Evolutionary conservation across 2,113 vertebrate species (phyloP).

Genomic region (Hepsetus odoe): DNA sequence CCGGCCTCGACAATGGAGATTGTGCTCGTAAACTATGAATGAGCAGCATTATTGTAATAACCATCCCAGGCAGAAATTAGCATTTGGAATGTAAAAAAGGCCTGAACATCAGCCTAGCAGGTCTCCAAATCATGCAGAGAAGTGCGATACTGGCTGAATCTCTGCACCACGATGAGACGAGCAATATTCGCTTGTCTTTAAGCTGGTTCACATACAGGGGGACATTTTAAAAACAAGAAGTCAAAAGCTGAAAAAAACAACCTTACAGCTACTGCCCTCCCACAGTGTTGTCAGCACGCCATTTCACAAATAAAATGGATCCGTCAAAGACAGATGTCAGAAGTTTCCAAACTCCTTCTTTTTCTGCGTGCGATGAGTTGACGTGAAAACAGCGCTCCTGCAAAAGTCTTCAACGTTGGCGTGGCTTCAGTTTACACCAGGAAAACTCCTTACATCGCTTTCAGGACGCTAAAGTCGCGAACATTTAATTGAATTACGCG

Average conservation of each 20-base stretch:
- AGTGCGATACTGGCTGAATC: neutral
- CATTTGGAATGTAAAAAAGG: constrained; percentile 18
- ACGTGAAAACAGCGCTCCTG: neutral
- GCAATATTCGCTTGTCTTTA: neutral
- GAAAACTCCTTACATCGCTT: too few species aligned
- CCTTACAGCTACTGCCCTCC: neutral
- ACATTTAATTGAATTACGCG: neutral
- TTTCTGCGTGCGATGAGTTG: neutral
- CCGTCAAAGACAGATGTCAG: constrained; percentile 12
- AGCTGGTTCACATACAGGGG: neutral
- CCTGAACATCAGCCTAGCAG: constrained; percentile 16
- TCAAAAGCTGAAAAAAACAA: constrained; percentile 4
- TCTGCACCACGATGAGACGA: neutral
- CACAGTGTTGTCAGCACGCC: neutral
- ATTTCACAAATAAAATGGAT: constrained; percentile 25
- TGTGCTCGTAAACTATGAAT: constrained; percentile 47
- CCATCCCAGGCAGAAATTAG: constrained; percentile 40
- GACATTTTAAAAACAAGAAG: neutral
- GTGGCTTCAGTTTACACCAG: too few species aligned
- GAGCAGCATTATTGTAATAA: constrained; percentile 47
- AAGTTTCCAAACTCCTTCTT: constrained; percentile 4
- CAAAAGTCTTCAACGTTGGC: constrained; percentile 3
- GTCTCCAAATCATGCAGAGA: constrained; percentile 34
- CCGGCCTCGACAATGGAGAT: constrained; percentile 42
- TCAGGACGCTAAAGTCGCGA: neutral